Conservation (phyloP, 2,113 vertebrate species). For the Rhynchopsitta pachyrhyncha region DNA sequence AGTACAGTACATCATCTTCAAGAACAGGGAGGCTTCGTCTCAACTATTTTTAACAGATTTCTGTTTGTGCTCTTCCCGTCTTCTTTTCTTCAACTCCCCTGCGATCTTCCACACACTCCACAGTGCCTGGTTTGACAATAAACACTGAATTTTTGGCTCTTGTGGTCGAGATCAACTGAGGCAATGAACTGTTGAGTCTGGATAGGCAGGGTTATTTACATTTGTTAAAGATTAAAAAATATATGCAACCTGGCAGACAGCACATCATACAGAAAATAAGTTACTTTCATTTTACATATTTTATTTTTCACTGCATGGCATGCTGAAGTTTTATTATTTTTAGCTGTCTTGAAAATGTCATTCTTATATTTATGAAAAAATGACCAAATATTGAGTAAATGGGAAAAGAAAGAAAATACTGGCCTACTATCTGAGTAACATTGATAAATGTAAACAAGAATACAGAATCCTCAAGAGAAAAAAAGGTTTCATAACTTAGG, state of each 20-base stretch:
- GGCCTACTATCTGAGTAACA: neutral
- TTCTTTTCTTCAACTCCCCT: slow-evolving; percentile 4
- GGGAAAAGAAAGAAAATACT: neutral
- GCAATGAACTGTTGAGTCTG: neutral
- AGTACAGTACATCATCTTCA: slow-evolving; percentile 42
- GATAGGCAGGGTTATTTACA: neutral
- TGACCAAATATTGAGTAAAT: neutral
- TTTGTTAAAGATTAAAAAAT: neutral
- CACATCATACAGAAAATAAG: neutral
- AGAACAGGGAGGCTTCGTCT: neutral
- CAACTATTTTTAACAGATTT: slow-evolving; percentile 50
- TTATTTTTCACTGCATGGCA: neutral
- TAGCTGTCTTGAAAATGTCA: neutral
- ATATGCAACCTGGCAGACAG: neutral
- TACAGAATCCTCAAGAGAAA: neutral
- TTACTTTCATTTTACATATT: neutral
- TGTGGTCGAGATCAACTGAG: neutral
- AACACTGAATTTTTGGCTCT: neutral
- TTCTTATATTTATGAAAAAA: neutral
- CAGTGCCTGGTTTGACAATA: neutral
- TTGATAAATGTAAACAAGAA: neutral
- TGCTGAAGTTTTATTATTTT: neutral
- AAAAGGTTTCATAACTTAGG: neutral
- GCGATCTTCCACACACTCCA: neutral
- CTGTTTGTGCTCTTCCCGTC: neutral